Base-by-base conservation (phyloP, 2,888 invertebrate species). In the Pristionchus fissidentatus region DNA sequence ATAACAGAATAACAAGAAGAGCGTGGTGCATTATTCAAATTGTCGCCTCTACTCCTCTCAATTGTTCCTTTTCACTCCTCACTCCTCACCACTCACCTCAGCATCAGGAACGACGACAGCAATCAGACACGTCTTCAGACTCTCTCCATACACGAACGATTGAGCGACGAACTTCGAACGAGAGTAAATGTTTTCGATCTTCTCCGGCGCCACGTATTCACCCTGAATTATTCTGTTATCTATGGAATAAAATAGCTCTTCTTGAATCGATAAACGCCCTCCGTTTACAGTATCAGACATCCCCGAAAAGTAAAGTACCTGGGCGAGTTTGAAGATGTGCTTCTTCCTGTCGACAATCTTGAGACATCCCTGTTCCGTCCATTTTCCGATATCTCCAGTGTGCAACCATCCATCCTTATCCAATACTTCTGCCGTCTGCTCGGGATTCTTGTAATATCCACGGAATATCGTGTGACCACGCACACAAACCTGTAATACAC, bases 171-270 rank as follows among this genome's bases (percentile, higher is more conserved):
- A 97, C 92, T 96, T 96, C 93, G 97, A 97, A 90, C 96, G 95
- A 88, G 95, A 95, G 93, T 98, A 98, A 92, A 97, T 95, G 93
- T 96, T 97, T 94, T 99, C 98, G 90, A 99, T 97, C 94, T 98
- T 98, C 93, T 99, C 98, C 86, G 98, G 98, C 91, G 98, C 97
- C 92, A 99, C 97, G 93, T 98, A 98, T 94, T 98, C 98, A 87
- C 98, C 98, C 89, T 97, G 97, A 83, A 88, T 78, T n/a, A 26
- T 26, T 26, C 8, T 60, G 62, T 26, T 29, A 60, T 60, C n/a
- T n/a, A n/a, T n/a, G n/a, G n/a, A n/a, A n/a, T n/a, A n/a, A n/a
- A n/a, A n/a, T n/a, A 19, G 55, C n/a, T 66, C 29, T 66, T 66
- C 22, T 52, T 22, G 13, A 15, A n/a, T 66, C 29, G 15, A 66